phyloP scores from a whole-genome alignment of 2,113 vertebrate species.

The Ameiurus melas region DNA sequence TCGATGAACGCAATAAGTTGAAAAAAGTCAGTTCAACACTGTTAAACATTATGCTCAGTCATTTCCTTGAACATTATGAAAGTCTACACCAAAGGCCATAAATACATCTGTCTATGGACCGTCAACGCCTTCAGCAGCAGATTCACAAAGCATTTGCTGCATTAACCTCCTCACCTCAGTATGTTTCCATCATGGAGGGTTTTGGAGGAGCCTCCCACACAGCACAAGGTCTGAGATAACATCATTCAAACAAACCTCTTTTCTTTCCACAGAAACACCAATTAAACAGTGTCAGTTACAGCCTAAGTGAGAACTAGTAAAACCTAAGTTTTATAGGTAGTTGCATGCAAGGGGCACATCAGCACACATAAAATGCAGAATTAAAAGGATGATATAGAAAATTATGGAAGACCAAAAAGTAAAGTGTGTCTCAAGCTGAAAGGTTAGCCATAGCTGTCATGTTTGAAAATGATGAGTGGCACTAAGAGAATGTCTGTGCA shows the following conservation, averaged over 20 bases:
- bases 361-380: conserved; percentile 26
- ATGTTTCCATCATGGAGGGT: conserved; percentile 42
- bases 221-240: conserved; percentile 42
- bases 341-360: background rate
- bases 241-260: conserved; percentile 43
- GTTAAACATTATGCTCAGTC: conserved; percentile 35
- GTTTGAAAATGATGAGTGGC: conserved; percentile 49
- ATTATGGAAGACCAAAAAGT: conserved; percentile 43
- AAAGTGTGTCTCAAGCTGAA: conserved; percentile 38
- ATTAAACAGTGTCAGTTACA: conserved; percentile 40
- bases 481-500: conserved; percentile 29
- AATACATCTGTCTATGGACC: conserved; percentile 27
- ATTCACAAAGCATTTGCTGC: conserved; percentile 45
- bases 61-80: conserved; percentile 42
- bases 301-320: conserved; percentile 39
- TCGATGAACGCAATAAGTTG: conserved; percentile 15
- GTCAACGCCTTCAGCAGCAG: conserved; percentile 27
- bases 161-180: conserved; percentile 52
- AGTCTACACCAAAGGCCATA: conserved; percentile 38
- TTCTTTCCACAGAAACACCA: conserved; percentile 35
- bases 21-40: conserved; percentile 32
- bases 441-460: conserved; percentile 42
- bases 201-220: conserved; percentile 49
- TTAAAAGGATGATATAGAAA: conserved; percentile 30
- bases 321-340: conserved; percentile 18